phyloP scores from a whole-genome alignment of 1,140 invertebrate genomes.

The Macrocentrus cingulum region DNA sequence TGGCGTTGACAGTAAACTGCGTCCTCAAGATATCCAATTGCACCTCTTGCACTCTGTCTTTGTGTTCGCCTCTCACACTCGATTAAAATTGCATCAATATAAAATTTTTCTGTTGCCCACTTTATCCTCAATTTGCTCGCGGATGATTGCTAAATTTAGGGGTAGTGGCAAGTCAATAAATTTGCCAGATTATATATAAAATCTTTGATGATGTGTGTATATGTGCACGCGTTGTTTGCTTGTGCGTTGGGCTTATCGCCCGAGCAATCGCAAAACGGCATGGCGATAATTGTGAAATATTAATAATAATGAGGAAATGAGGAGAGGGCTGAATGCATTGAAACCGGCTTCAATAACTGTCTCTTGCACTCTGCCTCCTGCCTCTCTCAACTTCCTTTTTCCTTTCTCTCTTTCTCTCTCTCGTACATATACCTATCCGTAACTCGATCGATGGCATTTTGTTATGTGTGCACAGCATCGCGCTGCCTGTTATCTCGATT shows the following conservation, averaged over 20 bases:
- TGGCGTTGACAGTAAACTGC: constrained; percentile 10
- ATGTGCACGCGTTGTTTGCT: too few relatives aligned
- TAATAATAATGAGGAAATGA: constrained; percentile 39
- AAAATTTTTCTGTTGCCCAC: too few relatives aligned
- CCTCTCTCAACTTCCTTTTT: not conserved
- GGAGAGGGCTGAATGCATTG: not conserved
- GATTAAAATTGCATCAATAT: constrained; percentile 8
- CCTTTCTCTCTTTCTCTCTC: constrained; percentile 13
- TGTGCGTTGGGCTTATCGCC: too few relatives aligned
- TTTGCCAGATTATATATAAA: too few relatives aligned
- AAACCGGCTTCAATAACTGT: constrained; percentile 11
- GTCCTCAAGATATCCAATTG: constrained; percentile 16
- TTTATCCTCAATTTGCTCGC: too few relatives aligned
- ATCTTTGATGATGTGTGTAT: too few relatives aligned
- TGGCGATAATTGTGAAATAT: constrained; percentile 47
- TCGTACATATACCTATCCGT: too few relatives aligned
- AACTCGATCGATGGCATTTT: constrained; percentile 39
- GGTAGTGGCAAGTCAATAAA: not conserved
- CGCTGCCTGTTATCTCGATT: constrained; percentile 32
- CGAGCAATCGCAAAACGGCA: constrained; percentile 24
- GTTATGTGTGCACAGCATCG: constrained; percentile 38
- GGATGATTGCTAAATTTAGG: not conserved
- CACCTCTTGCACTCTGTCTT: too few relatives aligned
- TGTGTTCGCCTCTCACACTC: not conserved
- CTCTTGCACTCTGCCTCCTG: not conserved